These are phyloP conservation scores for Amblyraja radiata DNA, from an alignment of 2,797 vertebrate genomes.

Conservation along the genomic window DNA sequence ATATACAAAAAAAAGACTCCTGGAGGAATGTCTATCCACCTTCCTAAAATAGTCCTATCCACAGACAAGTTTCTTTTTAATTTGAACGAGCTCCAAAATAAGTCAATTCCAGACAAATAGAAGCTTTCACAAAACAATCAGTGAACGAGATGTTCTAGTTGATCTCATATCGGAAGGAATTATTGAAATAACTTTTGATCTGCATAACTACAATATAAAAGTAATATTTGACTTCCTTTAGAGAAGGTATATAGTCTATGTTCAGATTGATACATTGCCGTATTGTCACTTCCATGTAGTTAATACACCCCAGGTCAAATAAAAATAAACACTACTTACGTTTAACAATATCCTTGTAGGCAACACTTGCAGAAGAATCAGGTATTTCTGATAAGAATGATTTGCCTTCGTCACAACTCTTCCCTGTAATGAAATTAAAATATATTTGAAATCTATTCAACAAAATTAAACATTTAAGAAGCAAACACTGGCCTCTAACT, in stretches of 20 bases:
- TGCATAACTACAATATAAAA: not conserved
- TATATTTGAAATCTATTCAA: not conserved
- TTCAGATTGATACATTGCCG: not conserved
- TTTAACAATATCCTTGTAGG: constrained; percentile 72
- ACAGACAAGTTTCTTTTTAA: not conserved
- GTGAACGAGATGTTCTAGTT: not conserved
- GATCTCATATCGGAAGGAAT: not conserved
- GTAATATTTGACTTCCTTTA: not conserved
- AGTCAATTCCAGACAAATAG: not conserved
- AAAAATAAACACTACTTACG: constrained; percentile 61
- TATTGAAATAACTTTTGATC: not conserved
- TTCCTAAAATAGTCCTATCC: not conserved
- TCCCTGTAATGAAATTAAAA: constrained; percentile 54
- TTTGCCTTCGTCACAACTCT: constrained; percentile 79
- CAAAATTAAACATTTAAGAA: not conserved
- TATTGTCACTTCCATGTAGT: not conserved
- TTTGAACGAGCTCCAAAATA: not conserved
- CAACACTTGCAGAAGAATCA: constrained; percentile 71
- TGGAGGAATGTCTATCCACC: not conserved
- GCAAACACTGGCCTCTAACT: not conserved
- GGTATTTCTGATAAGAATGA: constrained; percentile 74
- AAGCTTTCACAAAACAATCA: not conserved
- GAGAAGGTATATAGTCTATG: not conserved
- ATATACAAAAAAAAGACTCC: not conserved
- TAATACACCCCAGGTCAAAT: not conserved